These are phyloP conservation scores for Pyrochroa serraticornis DNA, from an alignment of 2,888 invertebrate species.

Conservation along the genomic window DNA sequence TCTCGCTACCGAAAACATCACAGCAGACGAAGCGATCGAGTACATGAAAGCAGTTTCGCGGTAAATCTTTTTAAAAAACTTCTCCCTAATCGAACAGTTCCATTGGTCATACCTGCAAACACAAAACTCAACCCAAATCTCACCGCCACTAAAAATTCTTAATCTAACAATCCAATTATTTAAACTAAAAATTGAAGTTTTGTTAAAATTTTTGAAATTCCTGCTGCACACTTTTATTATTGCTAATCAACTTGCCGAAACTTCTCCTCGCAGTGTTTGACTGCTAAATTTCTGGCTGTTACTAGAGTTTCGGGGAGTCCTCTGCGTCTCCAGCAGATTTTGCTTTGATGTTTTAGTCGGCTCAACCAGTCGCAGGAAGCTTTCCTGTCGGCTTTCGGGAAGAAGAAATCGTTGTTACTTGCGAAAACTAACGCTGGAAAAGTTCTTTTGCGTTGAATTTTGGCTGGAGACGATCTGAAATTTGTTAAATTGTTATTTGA, in stretches of 20 bases:
- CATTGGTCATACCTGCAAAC: conserved; percentile 67
- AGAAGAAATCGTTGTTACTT: conserved; percentile 32
- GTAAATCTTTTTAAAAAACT: conserved; percentile 63
- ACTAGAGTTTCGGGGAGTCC: conserved; percentile 60
- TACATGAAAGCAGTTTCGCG: conserved; percentile 76
- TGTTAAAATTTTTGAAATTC: too few species aligned
- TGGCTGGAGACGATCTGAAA: background rate
- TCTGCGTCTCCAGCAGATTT: conserved; percentile 66
- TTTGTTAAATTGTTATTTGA: conserved; percentile 1
- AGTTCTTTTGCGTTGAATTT: conserved; percentile 32
- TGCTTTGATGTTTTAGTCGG: conserved; percentile 66
- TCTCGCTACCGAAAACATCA: conserved; percentile 72
- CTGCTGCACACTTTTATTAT: background rate
- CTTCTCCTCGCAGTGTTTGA: conserved; percentile 67
- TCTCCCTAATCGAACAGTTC: conserved; percentile 70
- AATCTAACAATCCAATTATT: too few species aligned
- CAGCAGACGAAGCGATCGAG: conserved; percentile 73
- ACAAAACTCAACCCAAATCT: background rate
- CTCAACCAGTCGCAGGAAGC: conserved; percentile 65
- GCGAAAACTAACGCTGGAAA: conserved; percentile 38
- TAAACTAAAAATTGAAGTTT: too few species aligned
- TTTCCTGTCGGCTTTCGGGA: conserved; percentile 23
- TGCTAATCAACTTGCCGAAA: conserved; percentile 60
- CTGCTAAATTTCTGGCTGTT: conserved; percentile 64
- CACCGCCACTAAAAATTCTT: too few species aligned